A percentile compares a stretch with the other conserved stretches of the same genome.
These are phyloP conservation scores for Camponotus fellah DNA, from an alignment of 2,888 invertebrate genomes.

Conservation along the genomic window DNA sequence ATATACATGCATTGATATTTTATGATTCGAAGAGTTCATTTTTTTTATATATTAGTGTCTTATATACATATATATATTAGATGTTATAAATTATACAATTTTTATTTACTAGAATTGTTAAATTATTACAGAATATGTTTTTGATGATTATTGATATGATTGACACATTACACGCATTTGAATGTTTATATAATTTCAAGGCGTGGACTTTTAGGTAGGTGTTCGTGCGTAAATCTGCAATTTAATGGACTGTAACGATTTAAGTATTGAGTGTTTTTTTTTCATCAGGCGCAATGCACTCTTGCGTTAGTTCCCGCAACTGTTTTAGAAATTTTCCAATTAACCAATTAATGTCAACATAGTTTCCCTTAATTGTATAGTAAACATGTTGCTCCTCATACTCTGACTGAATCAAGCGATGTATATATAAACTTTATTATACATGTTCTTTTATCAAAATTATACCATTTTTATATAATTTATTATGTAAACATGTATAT, in stretches of 20 bases:
- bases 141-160: constrained; percentile 2
- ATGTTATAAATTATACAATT: constrained; percentile 38
- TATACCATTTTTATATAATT: constrained; percentile 85
- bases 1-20: constrained; percentile 27
- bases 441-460: constrained; percentile 83
- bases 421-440: constrained; percentile 83
- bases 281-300: constrained; percentile 77
- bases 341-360: constrained; percentile 77
- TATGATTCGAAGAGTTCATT: constrained; percentile 33
- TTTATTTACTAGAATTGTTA: constrained; percentile 41
- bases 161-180: not conserved
- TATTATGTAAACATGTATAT: constrained; percentile 86
- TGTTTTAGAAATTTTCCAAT: constrained; percentile 83
- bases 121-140: constrained; percentile 29
- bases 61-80: constrained; percentile 24
- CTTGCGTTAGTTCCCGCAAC: constrained; percentile 84
- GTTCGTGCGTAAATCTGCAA: constrained; percentile 33
- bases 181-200: constrained; percentile 38
- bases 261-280: constrained; percentile 38
- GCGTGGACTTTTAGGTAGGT: constrained; percentile 44
- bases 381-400: constrained; percentile 71
- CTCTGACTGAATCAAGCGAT: constrained; percentile 83
- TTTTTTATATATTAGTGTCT: not conserved
- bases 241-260: constrained; percentile 33
- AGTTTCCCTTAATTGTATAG: constrained; percentile 71